These are phyloP conservation scores for Cosmopolites sordidus DNA, from an alignment of 2,888 invertebrate species.

Conservation along the genomic window DNA sequence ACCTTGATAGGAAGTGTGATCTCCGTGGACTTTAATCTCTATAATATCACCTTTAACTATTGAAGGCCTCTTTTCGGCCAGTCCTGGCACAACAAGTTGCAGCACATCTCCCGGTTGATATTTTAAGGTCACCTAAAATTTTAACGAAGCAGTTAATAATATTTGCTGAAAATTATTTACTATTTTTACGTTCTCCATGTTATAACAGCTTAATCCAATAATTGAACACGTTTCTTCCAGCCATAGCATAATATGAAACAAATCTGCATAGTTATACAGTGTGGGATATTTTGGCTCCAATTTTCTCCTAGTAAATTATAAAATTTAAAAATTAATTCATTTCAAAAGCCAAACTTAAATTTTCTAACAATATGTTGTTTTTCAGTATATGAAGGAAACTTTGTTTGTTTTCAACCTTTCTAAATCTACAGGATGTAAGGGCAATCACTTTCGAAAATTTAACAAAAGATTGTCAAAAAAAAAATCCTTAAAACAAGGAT, in stretches of 20 bases:
- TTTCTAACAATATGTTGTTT: too few species aligned
- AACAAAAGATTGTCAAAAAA: too few species aligned
- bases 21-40: conserved; percentile 42
- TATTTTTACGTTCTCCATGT: conserved; percentile 46
- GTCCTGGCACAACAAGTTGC: conserved; percentile 58
- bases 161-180: too few species aligned
- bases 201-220: conserved; percentile 39
- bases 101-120: conserved; percentile 29
- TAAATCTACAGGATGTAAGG: too few species aligned
- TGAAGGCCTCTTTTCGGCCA: conserved; percentile 66
- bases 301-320: conserved; percentile 15
- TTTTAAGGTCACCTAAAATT: conserved; percentile 16
- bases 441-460: too few species aligned
- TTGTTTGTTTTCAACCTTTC: too few species aligned
- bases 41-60: conserved; percentile 58
- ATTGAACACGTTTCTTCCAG: conserved; percentile 57
- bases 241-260: conserved; percentile 57
- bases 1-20: conserved; percentile 46
- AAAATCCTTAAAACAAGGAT: too few species aligned
- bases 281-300: conserved; percentile 45
- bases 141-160: background rate
- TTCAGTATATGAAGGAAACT: too few species aligned
- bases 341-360: too few species aligned
- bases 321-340: too few species aligned
- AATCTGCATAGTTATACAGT: conserved; percentile 50